These are phyloP conservation scores for Silurus aristotelis DNA, from an alignment of 2,797 vertebrate genomes.

Conservation along the genomic window DNA sequence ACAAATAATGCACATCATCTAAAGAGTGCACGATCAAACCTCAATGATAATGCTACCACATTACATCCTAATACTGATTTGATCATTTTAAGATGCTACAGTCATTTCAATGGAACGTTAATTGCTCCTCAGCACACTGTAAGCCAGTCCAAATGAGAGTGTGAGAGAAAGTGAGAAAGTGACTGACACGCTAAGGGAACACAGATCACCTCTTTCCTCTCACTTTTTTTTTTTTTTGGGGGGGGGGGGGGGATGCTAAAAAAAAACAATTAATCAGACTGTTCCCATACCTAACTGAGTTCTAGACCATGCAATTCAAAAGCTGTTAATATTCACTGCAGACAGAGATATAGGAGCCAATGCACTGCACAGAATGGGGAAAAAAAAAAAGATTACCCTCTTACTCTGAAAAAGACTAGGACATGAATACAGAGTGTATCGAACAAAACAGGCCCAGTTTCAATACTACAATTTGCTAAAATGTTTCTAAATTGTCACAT, in stretches of 20 bases:
- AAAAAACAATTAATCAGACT: conserved; percentile 41
- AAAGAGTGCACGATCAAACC: background rate
- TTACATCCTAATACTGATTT: conserved; percentile 30
- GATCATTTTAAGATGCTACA: background rate
- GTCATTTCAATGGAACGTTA: conserved; percentile 33
- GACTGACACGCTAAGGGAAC: conserved; percentile 13
- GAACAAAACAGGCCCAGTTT: background rate
- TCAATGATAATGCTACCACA: background rate
- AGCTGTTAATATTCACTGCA: conserved; percentile 31
- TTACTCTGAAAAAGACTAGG: background rate
- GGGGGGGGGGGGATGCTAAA: background rate
- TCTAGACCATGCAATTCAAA: conserved; percentile 36
- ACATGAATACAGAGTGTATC: background rate
- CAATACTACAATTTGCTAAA: background rate
- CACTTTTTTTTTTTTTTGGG: no score
- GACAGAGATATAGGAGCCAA: background rate
- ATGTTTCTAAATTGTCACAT: background rate
- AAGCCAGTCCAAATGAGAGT: background rate
- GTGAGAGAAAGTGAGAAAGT: background rate
- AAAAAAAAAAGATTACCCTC: background rate
- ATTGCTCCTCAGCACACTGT: conserved; percentile 25
- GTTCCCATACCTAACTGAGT: conserved; percentile 40
- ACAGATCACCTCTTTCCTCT: background rate
- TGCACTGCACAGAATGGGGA: background rate
- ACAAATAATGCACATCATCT: background rate